A percentile compares a stretch with the other conserved stretches of the same genome.
Evolutionary conservation across 1,140 invertebrate genomes (phyloP).

Genomic region (Camponotus floridanus): DNA sequence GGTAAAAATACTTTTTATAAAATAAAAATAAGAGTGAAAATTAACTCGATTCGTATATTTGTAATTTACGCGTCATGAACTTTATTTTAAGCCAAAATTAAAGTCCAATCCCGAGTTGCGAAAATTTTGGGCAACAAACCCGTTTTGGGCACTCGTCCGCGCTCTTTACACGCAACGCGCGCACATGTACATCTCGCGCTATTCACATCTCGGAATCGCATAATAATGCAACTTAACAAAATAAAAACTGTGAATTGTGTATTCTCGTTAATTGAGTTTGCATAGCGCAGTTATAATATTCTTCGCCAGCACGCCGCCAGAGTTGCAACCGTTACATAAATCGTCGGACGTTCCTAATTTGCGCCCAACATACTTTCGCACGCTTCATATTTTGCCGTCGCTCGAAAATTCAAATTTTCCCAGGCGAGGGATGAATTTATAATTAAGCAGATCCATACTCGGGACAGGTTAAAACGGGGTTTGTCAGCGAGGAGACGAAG

Average conservation of each 20-base stretch:
- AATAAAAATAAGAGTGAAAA: too few relatives aligned
- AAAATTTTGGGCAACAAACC: too few relatives aligned
- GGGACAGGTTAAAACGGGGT: neutral
- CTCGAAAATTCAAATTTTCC: conserved; percentile 35
- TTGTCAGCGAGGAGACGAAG: neutral
- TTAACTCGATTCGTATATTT: too few relatives aligned
- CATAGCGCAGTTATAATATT: neutral
- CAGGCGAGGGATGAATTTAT: neutral
- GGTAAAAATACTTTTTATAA: too few relatives aligned
- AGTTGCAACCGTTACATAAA: neutral
- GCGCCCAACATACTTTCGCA: conserved; percentile 10
- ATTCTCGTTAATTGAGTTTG: conserved; percentile 36
- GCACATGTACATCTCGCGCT: neutral
- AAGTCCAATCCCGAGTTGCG: too few relatives aligned
- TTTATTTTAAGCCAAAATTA: too few relatives aligned
- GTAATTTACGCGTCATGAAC: too few relatives aligned
- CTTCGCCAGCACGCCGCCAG: neutral
- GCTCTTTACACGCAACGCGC: neutral
- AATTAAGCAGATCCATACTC: neutral
- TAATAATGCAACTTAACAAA: neutral
- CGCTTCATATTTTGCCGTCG: conserved; percentile 2
- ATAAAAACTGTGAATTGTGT: conserved; percentile 4
- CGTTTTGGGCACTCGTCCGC: too few relatives aligned
- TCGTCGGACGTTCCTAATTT: conserved; percentile 42
- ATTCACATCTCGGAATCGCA: neutral